These are phyloP conservation scores for Caenorhabditis sp. DNA, from an alignment of 2,888 invertebrate species.

Conservation along the genomic window DNA sequence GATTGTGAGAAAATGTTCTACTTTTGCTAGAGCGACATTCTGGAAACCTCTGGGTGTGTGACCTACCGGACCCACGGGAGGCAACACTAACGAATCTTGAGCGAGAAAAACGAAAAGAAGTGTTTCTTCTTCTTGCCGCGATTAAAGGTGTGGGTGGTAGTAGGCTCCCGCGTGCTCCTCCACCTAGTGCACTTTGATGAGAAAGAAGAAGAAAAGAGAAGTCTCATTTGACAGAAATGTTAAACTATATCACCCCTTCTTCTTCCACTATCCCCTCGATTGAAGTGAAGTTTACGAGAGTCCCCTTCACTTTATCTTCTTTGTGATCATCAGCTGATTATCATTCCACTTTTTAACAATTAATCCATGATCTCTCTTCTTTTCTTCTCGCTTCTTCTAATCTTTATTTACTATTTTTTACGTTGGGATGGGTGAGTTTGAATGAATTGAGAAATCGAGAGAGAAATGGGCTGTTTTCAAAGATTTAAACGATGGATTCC, in stretches of 20 bases:
- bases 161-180: slow-evolving; percentile 47
- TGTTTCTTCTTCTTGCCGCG: slow-evolving; percentile 29
- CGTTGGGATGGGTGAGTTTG: not conserved
- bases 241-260: slow-evolving; percentile 34
- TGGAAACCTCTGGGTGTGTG: not conserved
- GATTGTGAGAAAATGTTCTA: too few species aligned
- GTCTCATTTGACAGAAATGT: slow-evolving; percentile 22
- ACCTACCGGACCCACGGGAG: not conserved
- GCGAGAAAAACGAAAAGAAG: slow-evolving; percentile 19
- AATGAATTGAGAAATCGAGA: slow-evolving; percentile 1
- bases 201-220: not conserved
- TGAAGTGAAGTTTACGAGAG: slow-evolving; percentile 39
- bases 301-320: slow-evolving; percentile 4
- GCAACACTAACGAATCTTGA: slow-evolving; percentile 33
- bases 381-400: slow-evolving; percentile 3
- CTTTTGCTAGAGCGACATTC: too few species aligned
- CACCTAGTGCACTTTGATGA: slow-evolving; percentile 60
- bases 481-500: slow-evolving; percentile 19
- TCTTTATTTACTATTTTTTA: slow-evolving; percentile 58
- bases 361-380: slow-evolving; percentile 34
- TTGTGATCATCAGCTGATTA: slow-evolving; percentile 56
- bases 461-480: slow-evolving; percentile 41
- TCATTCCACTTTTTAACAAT: slow-evolving; percentile 14
- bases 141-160: slow-evolving; percentile 62
- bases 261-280: slow-evolving; percentile 16